Evolutionary conservation across 2,888 invertebrate species (phyloP), one percentile per base, ranked within the genome.

Genomic region (Physocephala rufipes): DNA sequence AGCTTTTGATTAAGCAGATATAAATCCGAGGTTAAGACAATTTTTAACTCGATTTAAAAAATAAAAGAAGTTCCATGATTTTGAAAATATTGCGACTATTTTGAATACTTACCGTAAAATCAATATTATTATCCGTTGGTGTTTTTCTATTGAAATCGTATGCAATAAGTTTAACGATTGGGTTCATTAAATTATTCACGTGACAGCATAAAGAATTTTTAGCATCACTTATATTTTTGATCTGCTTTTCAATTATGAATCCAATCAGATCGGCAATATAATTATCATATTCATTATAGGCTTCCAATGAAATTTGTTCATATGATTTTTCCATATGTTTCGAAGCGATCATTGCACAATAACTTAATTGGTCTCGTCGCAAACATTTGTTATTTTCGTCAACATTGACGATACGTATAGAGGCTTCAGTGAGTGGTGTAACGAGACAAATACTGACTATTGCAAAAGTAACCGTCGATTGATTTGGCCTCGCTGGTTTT

Each of bases 111-210:
- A 77, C 77, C 61, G 69, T 67, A 19, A 72, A 82, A 64, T 82
- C 81, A 26, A 79, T 76, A 67, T 81, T 82, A 2, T 76, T 77
- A 16, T 78, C 77, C 7, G 82, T 82, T n/a, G 79, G 80, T 66
- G 76, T 76, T 26, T 78, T 77, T 21, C 72, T 62, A 70, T 82
- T 82, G 53, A 82, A 82, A 69, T 82, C 82, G 21, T 64, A 73
- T 1, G 78, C 79, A 21, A 82, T 77, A 13, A 82, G 67, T 21
- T 78, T 78, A 7, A 81, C 47, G 5, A 82, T 73, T 36, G 79
- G 69, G 72, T 82, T 81, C 7, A 72, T 70, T 0, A 82, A 67
- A 70, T 82, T 82, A 12, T 72, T 73, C 70, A 81, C 36, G 51
- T 80, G 79, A 45, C 80, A 78, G 70, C 81, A 82, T 30, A 82